These are phyloP conservation scores for Epinephelus moara DNA, from an alignment of 2,113 vertebrate species.

Conservation along the genomic window DNA sequence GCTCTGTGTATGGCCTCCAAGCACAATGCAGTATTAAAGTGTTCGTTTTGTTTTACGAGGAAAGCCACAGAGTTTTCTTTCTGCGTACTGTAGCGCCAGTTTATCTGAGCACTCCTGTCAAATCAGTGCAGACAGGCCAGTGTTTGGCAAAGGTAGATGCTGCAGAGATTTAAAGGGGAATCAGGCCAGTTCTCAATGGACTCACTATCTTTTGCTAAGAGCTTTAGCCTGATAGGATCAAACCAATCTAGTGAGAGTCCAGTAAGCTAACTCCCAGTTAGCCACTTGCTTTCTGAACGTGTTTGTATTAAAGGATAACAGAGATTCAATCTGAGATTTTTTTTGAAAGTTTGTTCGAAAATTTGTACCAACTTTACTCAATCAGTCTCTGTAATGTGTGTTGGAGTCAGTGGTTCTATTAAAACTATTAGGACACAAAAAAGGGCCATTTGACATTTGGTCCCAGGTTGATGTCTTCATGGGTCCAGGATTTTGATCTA, in stretches of 20 bases:
- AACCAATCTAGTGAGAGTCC: constrained; percentile 36
- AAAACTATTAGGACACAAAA: neutral
- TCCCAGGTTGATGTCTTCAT: neutral
- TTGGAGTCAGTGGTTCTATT: neutral
- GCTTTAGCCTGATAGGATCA: constrained; percentile 59
- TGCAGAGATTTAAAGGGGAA: constrained; percentile 42
- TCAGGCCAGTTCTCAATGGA: constrained; percentile 25
- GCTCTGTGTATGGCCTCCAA: constrained; percentile 58
- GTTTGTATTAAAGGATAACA: constrained; percentile 34
- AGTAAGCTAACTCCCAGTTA: constrained; percentile 12
- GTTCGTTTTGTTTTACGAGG: constrained; percentile 52
- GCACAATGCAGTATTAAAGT: constrained; percentile 66
- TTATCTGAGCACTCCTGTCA: constrained; percentile 21
- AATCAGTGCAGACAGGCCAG: neutral
- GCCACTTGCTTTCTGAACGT: neutral
- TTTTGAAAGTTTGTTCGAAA: constrained; percentile 23
- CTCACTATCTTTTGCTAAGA: constrained; percentile 44
- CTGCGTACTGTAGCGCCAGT: neutral
- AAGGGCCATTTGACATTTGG: neutral
- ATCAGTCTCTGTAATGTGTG: neutral
- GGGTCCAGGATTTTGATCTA: neutral
- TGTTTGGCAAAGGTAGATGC: constrained; percentile 31
- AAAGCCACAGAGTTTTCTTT: constrained; percentile 53
- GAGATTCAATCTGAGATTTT: constrained; percentile 31
- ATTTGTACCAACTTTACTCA: neutral